A percentile compares a stretch with the other conserved stretches of the same genome.
phyloP scores from a whole-genome alignment of 2,888 invertebrate genomes.

The Shargacucullia verbasci region DNA sequence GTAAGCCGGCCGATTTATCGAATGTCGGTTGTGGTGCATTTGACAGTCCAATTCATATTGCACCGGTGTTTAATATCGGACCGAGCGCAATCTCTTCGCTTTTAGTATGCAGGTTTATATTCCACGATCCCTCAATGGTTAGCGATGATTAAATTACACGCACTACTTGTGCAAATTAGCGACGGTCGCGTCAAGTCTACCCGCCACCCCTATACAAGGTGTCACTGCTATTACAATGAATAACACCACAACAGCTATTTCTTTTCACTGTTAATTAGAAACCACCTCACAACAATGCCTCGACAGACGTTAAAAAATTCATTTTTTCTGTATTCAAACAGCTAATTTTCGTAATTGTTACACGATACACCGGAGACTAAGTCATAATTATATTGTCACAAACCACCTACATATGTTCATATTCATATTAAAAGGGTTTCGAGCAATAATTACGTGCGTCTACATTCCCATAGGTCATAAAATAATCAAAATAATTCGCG shows the following conservation, averaged over 20 bases:
- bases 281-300: constrained; percentile 3
- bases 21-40: constrained; percentile 37
- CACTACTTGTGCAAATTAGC: constrained; percentile 9
- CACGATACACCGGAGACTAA: constrained; percentile 14
- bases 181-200: constrained; percentile 1
- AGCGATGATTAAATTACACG: constrained; percentile 13
- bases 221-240: constrained; percentile 11
- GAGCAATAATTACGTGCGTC: constrained; percentile 49
- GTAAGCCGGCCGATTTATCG: constrained; percentile 37
- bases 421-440: constrained; percentile 42
- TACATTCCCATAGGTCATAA: constrained; percentile 51
- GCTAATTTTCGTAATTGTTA: constrained; percentile 27
- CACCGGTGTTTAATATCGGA: constrained; percentile 12
- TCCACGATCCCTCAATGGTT: not conserved
- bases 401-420: constrained; percentile 6
- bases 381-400: constrained; percentile 32
- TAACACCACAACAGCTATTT: constrained; percentile 19
- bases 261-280: constrained; percentile 37
- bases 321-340: constrained; percentile 9
- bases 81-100: constrained; percentile 8
- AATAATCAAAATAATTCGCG: constrained; percentile 53
- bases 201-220: constrained; percentile 12
- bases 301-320: constrained; percentile 11
- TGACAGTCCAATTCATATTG: constrained; percentile 41
- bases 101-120: constrained; percentile 8